Conservation (phyloP, 2,888 invertebrate genomes). For the Sycophila texana region DNA sequence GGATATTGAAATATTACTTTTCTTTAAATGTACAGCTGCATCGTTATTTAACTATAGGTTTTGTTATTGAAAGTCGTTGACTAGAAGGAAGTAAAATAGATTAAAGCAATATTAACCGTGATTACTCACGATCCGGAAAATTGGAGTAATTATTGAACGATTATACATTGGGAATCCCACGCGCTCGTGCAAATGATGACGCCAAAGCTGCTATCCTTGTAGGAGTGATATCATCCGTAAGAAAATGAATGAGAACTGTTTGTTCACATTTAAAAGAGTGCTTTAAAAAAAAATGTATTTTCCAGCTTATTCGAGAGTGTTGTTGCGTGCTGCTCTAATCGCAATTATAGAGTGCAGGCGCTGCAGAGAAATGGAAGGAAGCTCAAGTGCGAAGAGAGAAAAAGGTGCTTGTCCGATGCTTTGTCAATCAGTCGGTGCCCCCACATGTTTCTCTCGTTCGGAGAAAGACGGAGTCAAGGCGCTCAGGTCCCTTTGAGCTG, state of each 20-base stretch:
- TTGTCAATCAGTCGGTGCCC: constrained; percentile 46
- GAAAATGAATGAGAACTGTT: background rate
- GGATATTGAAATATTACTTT: too few species aligned
- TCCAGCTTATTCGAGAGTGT: too few species aligned
- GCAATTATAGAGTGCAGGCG: too few species aligned
- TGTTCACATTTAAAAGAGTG: too few species aligned
- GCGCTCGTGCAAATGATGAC: background rate
- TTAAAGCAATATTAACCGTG: background rate
- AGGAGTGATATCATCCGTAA: constrained; percentile 15
- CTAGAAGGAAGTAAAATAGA: too few species aligned
- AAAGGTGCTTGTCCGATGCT: constrained; percentile 46
- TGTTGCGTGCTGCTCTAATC: constrained; percentile 21
- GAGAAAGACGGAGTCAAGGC: background rate
- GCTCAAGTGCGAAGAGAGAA: too few species aligned
- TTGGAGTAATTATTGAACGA: constrained; percentile 30
- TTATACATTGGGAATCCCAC: constrained; percentile 25
- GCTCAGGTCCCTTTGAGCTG: constrained; percentile 13
- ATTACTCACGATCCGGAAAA: constrained; percentile 20
- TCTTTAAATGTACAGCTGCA: too few species aligned
- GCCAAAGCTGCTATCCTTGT: constrained; percentile 3
- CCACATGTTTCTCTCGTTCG: constrained; percentile 5
- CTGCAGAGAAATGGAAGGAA: too few species aligned
- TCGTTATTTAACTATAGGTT: too few species aligned
- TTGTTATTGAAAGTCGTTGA: too few species aligned
- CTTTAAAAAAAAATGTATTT: too few species aligned